These are phyloP conservation scores for Darevskia nairensis DNA, from an alignment of 2,797 vertebrate species.

Conservation along the genomic window DNA sequence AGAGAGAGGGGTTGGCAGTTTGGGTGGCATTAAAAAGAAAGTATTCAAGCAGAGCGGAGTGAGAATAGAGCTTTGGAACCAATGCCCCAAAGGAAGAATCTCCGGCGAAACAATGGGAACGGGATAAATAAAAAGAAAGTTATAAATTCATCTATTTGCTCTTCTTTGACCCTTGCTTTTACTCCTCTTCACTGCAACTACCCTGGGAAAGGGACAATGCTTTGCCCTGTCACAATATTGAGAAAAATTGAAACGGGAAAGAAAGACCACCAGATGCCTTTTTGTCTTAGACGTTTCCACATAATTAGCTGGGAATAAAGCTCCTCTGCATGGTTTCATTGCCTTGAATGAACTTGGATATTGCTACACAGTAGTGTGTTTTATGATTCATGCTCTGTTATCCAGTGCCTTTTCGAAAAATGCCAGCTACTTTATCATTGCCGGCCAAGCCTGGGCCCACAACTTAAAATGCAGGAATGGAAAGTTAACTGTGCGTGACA, in stretches of 20 bases:
- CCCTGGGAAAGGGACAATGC: constrained; percentile 92
- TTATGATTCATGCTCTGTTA: constrained; percentile 89
- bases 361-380: constrained; percentile 89
- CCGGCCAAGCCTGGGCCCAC: constrained; percentile 79
- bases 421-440: constrained; percentile 88
- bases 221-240: constrained; percentile 96
- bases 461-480: constrained; percentile 88
- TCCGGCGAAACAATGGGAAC: constrained; percentile 85
- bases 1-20: constrained; percentile 74
- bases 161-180: constrained; percentile 93
- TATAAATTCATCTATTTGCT: constrained; percentile 99
- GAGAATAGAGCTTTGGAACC: constrained; percentile 87
- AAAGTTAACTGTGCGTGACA: constrained; percentile 98
- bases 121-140: constrained; percentile 93
- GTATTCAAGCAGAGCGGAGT: constrained; percentile 80
- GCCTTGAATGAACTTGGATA: constrained; percentile 97
- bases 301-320: constrained; percentile 99
- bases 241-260: constrained; percentile 91
- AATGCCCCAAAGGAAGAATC: constrained; percentile 81
- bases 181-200: constrained; percentile 84
- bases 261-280: constrained; percentile 99
- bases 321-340: constrained; percentile 90
- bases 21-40: constrained; percentile 84
- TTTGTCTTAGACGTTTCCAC: constrained; percentile 98
- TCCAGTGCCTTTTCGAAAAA: constrained; percentile 84